A percentile compares a stretch with the other conserved stretches of the same genome.
phyloP scores from a whole-genome alignment of 2,113 vertebrate genomes.

The Galbula dea region DNA sequence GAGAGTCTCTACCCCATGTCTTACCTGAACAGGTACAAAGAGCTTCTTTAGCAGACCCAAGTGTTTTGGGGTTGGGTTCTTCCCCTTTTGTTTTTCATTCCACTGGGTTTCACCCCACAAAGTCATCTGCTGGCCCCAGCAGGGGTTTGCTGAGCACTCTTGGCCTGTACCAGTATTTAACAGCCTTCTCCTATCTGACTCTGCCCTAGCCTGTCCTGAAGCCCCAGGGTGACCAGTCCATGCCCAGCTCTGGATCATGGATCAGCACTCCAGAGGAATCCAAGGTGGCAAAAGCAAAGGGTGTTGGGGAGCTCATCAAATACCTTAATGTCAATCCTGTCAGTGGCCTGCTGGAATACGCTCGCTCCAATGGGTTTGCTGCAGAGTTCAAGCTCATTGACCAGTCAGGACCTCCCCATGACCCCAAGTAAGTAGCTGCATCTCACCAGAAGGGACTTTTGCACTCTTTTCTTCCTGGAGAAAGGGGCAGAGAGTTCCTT shows the following conservation, averaged over 20 bases:
- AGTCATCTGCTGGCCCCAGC: neutral
- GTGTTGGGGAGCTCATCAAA: conserved; percentile 88
- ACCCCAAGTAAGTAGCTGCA: conserved; percentile 83
- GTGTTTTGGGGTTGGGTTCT: neutral
- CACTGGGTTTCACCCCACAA: neutral
- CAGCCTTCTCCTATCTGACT: neutral
- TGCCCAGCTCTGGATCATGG: neutral
- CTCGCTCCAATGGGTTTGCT: conserved; percentile 91
- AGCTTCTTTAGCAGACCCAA: neutral
- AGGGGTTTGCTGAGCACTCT: neutral
- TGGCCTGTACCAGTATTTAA: neutral
- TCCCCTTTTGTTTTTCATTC: neutral
- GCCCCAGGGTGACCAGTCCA: neutral
- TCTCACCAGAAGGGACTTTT: too few relatives aligned
- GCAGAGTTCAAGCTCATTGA: conserved; percentile 92
- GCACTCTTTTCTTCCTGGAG: too few relatives aligned
- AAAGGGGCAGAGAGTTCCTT: too few relatives aligned
- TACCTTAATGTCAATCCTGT: conserved; percentile 93
- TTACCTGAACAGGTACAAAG: conserved; percentile 77
- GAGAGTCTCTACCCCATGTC: conserved; percentile 64
- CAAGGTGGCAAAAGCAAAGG: conserved; percentile 73
- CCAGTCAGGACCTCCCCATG: conserved; percentile 90
- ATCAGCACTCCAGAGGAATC: neutral
- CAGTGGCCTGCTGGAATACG: conserved; percentile 90
- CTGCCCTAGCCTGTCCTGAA: neutral